These are phyloP conservation scores for Drosophila putrida DNA, from an alignment of 2,888 invertebrate genomes.

Conservation along the genomic window DNA sequence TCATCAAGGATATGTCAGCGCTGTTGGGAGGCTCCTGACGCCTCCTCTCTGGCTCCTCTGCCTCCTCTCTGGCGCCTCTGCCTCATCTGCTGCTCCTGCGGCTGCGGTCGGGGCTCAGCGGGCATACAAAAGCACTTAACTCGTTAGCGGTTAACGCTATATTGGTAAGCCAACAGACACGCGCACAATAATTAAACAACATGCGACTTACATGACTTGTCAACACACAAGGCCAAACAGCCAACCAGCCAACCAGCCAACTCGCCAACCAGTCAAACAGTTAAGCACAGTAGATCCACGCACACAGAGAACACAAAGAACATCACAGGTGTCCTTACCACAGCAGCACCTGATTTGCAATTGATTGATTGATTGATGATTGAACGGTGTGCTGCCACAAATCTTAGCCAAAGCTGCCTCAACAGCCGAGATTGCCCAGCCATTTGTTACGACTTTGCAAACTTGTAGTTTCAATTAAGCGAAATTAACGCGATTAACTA, in stretches of 20 bases:
- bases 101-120: slow-evolving; percentile 65
- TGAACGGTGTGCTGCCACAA: slow-evolving; percentile 51
- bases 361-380: slow-evolving; percentile 71
- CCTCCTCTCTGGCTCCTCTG: neutral
- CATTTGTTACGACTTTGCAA: slow-evolving; percentile 31
- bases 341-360: slow-evolving; percentile 49
- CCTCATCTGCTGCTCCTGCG: slow-evolving; percentile 18
- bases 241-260: neutral
- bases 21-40: slow-evolving; percentile 10
- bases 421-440: slow-evolving; percentile 20
- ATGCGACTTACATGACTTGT: slow-evolving; percentile 63
- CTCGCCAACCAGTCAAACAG: slow-evolving; percentile 13
- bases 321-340: slow-evolving; percentile 31
- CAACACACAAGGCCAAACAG: slow-evolving; percentile 47
- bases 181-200: slow-evolving; percentile 75
- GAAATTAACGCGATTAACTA: slow-evolving; percentile 70
- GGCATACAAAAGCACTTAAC: slow-evolving; percentile 77
- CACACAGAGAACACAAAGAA: neutral
- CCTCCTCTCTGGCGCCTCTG: too few relatives aligned
- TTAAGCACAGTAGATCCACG: slow-evolving; percentile 16
- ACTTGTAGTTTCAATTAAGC: slow-evolving; percentile 62
- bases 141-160: slow-evolving; percentile 77
- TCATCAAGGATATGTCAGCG: slow-evolving; percentile 70
- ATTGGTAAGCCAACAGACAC: slow-evolving; percentile 70
- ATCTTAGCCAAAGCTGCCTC: slow-evolving; percentile 41